phyloP scores from a whole-genome alignment of 2,113 vertebrate genomes.

The Amazona guildingii region DNA sequence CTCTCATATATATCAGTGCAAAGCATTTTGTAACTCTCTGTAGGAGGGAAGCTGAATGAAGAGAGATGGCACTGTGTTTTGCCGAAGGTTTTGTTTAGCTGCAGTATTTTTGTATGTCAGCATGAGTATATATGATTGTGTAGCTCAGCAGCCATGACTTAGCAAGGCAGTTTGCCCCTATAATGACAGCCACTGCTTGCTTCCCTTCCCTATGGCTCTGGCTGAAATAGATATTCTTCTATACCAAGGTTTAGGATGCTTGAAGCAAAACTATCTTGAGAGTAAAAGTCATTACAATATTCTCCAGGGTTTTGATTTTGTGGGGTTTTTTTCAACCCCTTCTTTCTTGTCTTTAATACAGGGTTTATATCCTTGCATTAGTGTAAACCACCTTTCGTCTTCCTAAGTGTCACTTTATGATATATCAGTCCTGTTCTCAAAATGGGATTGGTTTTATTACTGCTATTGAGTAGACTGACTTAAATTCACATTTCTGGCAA shows the following conservation, averaged over 20 bases:
- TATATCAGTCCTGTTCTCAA: neutral
- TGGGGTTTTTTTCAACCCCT: neutral
- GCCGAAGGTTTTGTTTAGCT: neutral
- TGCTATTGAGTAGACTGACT: neutral
- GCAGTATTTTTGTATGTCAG: slow-evolving; percentile 19
- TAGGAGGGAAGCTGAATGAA: neutral
- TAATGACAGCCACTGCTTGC: neutral
- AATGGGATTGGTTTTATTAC: slow-evolving; percentile 29
- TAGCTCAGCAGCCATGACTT: slow-evolving; percentile 26
- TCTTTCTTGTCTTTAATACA: neutral
- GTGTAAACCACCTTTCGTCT: neutral
- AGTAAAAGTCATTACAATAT: neutral
- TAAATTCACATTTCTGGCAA: slow-evolving; percentile 23
- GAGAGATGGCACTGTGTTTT: neutral
- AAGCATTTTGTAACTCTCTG: neutral
- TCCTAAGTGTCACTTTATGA: neutral
- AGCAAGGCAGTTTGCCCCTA: slow-evolving; percentile 12
- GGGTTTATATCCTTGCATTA: neutral
- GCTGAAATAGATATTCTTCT: neutral
- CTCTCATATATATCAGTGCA: neutral
- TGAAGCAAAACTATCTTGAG: neutral
- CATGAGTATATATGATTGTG: neutral
- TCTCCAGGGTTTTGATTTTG: neutral
- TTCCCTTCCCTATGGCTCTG: neutral
- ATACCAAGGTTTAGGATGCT: neutral